Percentiles rank a stretch among this genome's conserved stretches.
phyloP scores from a whole-genome alignment of 2,113 vertebrate species.

The Tetrao urogallus region DNA sequence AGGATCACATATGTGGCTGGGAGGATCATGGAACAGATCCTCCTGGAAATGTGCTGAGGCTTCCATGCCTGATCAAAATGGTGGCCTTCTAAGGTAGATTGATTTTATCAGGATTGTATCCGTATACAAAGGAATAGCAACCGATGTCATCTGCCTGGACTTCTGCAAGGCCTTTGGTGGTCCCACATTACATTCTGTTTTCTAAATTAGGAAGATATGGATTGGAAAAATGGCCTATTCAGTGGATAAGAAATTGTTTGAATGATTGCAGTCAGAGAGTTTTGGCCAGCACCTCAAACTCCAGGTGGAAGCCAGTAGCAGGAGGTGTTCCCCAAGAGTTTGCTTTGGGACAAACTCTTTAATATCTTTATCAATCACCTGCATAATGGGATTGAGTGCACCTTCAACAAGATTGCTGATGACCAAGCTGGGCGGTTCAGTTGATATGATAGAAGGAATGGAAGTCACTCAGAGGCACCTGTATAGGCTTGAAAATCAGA shows the following conservation, averaged over 20 bases:
- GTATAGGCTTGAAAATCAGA: background rate
- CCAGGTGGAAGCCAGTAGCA: background rate
- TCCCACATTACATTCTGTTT: background rate
- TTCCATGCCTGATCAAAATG: background rate
- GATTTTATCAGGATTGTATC: background rate
- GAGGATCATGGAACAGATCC: too few relatives aligned
- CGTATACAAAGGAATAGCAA: background rate
- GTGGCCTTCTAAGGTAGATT: background rate
- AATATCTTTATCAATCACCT: background rate
- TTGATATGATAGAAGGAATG: background rate
- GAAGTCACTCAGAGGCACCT: background rate
- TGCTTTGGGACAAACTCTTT: background rate
- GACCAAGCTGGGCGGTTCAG: background rate
- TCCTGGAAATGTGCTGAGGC: too few relatives aligned
- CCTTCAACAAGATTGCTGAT: background rate
- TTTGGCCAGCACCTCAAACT: background rate
- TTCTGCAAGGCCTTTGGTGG: background rate
- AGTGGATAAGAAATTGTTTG: background rate
- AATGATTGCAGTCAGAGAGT: background rate
- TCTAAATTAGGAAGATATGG: background rate
- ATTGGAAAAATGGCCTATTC: background rate
- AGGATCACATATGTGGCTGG: too few relatives aligned
- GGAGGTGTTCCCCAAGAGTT: background rate
- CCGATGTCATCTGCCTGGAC: background rate
- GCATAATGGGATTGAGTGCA: background rate